Evolutionary conservation across 2,888 invertebrate genomes (phyloP), one percentile per base, ranked within the genome.

Genomic region (Acrobasis consociella): DNA sequence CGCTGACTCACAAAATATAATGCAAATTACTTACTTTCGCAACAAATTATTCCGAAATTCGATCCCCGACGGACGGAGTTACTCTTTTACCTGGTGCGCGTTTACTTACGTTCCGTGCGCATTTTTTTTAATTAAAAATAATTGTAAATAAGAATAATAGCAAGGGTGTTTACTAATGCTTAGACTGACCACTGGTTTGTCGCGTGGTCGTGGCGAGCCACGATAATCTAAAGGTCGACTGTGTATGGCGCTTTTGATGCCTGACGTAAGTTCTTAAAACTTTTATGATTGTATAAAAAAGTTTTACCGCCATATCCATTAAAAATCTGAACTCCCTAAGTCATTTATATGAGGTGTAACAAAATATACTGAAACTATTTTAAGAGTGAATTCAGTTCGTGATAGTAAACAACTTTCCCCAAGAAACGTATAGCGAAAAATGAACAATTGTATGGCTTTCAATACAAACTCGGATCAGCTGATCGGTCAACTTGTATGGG

Each of bases 51-150:
- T 58, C 62, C 60, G 62, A 64, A 59, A 64, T 62, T 61, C 53
- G 42, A 49, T 58, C 63, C 60, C 56, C 62, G 62, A 56, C 49
- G 60, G 53, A 49, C 56, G 42, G 17, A 60, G 17, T 50, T 63
- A 46, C 73, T 66, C 46, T 65, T 31, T 85, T 85, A 87, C 87
- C 87, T 87, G 87, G 82, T 78, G 86, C 86, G 85, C 85, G 68
- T 37, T 71, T 83, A 85, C 85, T 83, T 85, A 85, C 83, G 69
- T 76, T 63, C 77, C 79, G 80, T 66, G 80, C 82, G 82, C 80
- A 72, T 64, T 53, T 60, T 10, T 42, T 37, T 52, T 51, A 38
- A 50, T 68, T 52, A 37, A 16, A 52, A 37, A 52, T 65, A 55
- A 53, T 58, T 49, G 42, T 46, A 56, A 60, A 58, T 61, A 61